Evolutionary conservation across 2,113 vertebrate genomes (phyloP).

Genomic region (Oxyruncus cristatus): DNA sequence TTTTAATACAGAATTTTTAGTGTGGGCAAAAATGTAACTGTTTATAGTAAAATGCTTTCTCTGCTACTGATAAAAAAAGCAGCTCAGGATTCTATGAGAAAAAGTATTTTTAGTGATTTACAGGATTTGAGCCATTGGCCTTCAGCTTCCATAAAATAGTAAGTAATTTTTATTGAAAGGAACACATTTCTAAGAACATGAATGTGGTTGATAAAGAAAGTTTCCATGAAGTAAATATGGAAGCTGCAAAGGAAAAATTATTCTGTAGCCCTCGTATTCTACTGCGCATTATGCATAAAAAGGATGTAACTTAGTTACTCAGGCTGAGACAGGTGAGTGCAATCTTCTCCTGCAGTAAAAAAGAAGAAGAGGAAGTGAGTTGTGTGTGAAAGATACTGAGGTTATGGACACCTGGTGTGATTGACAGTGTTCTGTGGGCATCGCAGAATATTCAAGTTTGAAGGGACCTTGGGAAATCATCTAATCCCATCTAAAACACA

Average conservation of each 20-base stretch:
- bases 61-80: constrained; percentile 50
- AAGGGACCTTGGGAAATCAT: neutral
- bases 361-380: neutral
- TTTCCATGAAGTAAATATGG: neutral
- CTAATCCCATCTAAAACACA: neutral
- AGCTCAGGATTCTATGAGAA: constrained; percentile 28
- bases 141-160: constrained; percentile 14
- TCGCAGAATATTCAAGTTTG: neutral
- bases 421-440: neutral
- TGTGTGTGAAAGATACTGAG: neutral
- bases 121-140: constrained; percentile 5
- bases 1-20: constrained; percentile 67
- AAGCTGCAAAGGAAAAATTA: neutral
- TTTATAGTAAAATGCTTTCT: constrained; percentile 53
- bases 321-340: neutral
- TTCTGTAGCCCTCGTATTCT: neutral
- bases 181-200: constrained; percentile 22
- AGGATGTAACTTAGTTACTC: neutral
- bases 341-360: neutral
- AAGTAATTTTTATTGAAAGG: neutral
- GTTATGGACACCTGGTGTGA: neutral
- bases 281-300: neutral
- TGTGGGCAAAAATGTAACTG: constrained; percentile 52
- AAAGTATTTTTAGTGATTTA: constrained; percentile 44
- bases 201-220: neutral